Conservation (phyloP, 2,888 invertebrate species). For the Siphlonurus alternatus region DNA sequence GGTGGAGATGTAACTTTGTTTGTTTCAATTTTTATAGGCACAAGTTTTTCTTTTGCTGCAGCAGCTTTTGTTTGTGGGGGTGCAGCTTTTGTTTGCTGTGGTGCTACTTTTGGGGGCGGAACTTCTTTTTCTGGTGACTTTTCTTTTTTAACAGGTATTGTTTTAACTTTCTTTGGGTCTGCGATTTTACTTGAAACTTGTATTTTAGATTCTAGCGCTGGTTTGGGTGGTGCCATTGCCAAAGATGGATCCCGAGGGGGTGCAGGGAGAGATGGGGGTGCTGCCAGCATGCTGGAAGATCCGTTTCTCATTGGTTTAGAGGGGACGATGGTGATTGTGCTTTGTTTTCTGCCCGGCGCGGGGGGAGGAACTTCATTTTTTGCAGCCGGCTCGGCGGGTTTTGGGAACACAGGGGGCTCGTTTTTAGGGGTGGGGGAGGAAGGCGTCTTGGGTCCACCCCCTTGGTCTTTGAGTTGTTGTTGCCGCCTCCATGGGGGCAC, state of each 20-base stretch:
- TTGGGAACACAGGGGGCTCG: background rate
- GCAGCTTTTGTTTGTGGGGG: background rate
- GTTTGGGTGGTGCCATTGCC: background rate
- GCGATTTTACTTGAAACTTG: background rate
- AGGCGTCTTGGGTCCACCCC: background rate
- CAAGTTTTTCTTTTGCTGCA: background rate
- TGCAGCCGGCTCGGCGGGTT: background rate
- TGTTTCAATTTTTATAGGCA: background rate
- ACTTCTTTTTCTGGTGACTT: too few species aligned
- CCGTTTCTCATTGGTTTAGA: constrained; percentile 23
- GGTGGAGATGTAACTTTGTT: background rate
- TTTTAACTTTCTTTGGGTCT: background rate
- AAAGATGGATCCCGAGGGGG: background rate
- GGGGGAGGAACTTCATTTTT: constrained; percentile 33
- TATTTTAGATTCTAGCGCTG: background rate
- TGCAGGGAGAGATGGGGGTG: background rate
- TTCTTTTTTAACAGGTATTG: background rate
- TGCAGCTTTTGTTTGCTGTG: background rate
- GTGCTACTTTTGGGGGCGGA: too few species aligned
- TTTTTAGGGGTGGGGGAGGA: background rate
- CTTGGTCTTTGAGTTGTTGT: background rate
- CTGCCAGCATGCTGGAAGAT: background rate
- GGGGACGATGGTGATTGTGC: constrained; percentile 30
- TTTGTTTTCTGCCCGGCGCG: constrained; percentile 22
- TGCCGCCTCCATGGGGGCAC: background rate